A percentile compares a stretch with the other conserved stretches of the same genome.
phyloP scores from a whole-genome alignment of 1,140 invertebrate species.

The Palaemon carinicauda region DNA sequence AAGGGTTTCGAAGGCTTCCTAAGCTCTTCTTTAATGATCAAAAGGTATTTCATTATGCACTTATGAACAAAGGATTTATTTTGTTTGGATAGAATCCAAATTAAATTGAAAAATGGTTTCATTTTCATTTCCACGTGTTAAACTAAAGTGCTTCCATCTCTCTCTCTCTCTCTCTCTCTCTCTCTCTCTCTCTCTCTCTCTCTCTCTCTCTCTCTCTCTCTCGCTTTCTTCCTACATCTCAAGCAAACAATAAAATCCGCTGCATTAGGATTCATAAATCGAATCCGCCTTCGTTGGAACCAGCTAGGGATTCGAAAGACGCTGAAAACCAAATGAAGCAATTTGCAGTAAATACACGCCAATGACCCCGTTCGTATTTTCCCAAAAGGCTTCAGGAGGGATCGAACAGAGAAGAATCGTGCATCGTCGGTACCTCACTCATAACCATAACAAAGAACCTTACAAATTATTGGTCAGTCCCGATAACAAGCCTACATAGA shows the following conservation, averaged over 20 bases:
- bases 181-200: neutral
- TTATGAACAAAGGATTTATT: neutral
- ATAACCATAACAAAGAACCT: slow-evolving; percentile 51
- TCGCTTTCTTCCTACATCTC: no score
- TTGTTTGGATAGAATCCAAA: neutral
- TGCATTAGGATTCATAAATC: neutral
- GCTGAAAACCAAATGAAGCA: no score
- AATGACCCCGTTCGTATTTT: neutral
- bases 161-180: slow-evolving; percentile 18
- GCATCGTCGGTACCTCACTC: slow-evolving; percentile 33
- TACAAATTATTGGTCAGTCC: slow-evolving; percentile 55
- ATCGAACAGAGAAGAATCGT: neutral
- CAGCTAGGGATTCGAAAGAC: no score
- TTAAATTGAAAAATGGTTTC: no score
- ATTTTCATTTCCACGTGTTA: no score
- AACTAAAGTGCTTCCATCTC: neutral
- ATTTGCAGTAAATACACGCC: neutral
- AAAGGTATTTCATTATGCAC: no score
- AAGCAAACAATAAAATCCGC: neutral
- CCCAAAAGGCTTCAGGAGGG: neutral
- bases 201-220: slow-evolving; percentile 18
- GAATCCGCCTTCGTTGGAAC: neutral
- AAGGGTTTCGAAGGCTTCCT: no score
- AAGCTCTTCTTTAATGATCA: no score
- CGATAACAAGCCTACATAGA: slow-evolving; percentile 46